Base-by-base conservation (phyloP, 2,888 invertebrate species). In the Protula sp. region DNA sequence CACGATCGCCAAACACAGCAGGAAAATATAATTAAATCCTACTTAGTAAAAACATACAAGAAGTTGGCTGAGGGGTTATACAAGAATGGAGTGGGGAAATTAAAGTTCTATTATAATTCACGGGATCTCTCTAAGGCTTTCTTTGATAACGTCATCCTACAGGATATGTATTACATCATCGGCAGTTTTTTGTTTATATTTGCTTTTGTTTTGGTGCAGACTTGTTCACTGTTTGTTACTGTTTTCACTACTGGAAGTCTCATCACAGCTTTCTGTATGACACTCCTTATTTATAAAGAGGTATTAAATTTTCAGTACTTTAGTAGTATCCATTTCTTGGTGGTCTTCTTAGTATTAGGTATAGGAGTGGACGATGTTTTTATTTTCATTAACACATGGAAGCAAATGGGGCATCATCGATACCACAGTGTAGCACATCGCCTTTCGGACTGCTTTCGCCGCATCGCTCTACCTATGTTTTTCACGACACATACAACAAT, bases 331-430 rank as follows among this genome's bases (percentile, higher is more conserved):
- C 75, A 78, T 60, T 72, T 76, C 2, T 70, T 78, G 30, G 68
- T 76, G 19, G 64, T 78, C n/a, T 78, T 78, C 63, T 74, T 78
- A 48, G 74, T 78, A 26, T 70, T 78, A 3, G 77, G 77, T 24
- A 75, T 77, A 45, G 77, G 77, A n/a, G 74, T 75, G 9, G 77
- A 77, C 59, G 74, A 77, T 59, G 66, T 78, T 22, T 78, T 78
- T 64, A 74, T 78, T 29, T 78, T 75, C 59, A 71, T 70, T 51
- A 76, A 77, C 60, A 74, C 73, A 1, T 77, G 77, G 77, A 65
- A 75, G 27, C 68, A 70, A 4, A 71, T 74, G 1, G 19, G 38
- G 9, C 38, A 38, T 38, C 27, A 48, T 50, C 1, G 29, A 22
- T 72, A 70, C 51, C 47, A 55, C 22, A 55, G 54, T 2, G 52